Conservation (phyloP, 2,888 invertebrate genomes). For the Pemphredon lugubris region DNA sequence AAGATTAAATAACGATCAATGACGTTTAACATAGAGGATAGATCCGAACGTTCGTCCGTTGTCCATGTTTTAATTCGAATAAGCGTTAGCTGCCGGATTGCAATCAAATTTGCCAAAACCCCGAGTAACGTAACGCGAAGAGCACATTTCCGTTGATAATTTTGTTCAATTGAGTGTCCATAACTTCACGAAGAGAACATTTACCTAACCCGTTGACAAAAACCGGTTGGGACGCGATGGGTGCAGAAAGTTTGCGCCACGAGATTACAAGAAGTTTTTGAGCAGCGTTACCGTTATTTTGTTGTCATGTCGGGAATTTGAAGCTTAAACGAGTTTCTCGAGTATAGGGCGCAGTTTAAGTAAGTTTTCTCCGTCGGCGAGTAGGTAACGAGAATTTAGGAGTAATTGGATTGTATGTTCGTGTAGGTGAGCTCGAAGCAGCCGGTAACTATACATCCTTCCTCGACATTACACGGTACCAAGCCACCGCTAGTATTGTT, state of each 20-base stretch:
- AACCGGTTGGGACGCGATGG: not conserved
- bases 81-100: too few species aligned
- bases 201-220: conserved; percentile 4
- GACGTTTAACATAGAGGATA: too few species aligned
- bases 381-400: conserved; percentile 44
- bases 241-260: conserved; percentile 17
- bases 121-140: too few species aligned
- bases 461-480: conserved; percentile 88
- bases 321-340: conserved; percentile 42
- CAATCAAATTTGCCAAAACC: too few species aligned
- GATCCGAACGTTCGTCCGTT: too few species aligned
- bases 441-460: conserved; percentile 92
- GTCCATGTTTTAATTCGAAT: too few species aligned
- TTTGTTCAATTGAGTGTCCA: not conserved
- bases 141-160: too few species aligned
- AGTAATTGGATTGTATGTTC: conserved; percentile 55
- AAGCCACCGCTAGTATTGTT: conserved; percentile 90
- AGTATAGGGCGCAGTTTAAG: conserved; percentile 45
- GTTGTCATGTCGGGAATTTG: conserved; percentile 37
- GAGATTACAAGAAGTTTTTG: conserved; percentile 23
- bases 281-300: conserved; percentile 17
- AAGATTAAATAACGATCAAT: not conserved
- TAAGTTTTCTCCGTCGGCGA: conserved; percentile 29
- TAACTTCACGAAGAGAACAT: not conserved
- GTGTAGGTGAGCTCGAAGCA: conserved; percentile 85